A percentile compares a stretch with the other conserved stretches of the same genome.
Evolutionary conservation across 2,888 invertebrate genomes (phyloP).

Genomic region (Latrodectus hesperus): DNA sequence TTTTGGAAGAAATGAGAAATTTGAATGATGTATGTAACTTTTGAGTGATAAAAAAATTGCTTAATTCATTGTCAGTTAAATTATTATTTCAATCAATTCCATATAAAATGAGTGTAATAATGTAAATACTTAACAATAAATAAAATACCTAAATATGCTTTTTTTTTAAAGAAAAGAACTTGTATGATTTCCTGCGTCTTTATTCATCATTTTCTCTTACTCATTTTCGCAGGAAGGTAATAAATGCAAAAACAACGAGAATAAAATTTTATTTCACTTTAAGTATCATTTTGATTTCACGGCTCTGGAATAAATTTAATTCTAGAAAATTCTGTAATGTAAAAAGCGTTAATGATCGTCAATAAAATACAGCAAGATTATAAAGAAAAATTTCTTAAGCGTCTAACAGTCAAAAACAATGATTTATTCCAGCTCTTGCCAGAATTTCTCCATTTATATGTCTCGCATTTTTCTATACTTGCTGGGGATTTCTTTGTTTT

Average conservation of each 20-base stretch:
- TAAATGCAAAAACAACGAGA: not conserved
- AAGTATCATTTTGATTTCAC: not conserved
- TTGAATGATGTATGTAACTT: too few species aligned
- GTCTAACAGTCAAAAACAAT: constrained; percentile 20
- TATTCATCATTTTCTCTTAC: too few species aligned
- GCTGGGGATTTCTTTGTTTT: constrained; percentile 41
- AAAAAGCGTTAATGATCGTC: constrained; percentile 49
- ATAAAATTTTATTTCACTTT: not conserved
- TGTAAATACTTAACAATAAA: too few species aligned
- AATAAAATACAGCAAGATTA: constrained; percentile 40
- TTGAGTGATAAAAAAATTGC: too few species aligned
- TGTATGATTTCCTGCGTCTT: too few species aligned
- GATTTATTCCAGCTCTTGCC: constrained; percentile 36
- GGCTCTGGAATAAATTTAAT: constrained; percentile 42
- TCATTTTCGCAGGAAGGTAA: too few species aligned
- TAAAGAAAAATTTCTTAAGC: constrained; percentile 22
- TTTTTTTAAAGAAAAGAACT: too few species aligned
- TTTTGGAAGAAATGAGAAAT: too few species aligned
- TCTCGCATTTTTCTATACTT: constrained; percentile 36
- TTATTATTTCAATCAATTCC: too few species aligned
- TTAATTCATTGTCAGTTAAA: too few species aligned
- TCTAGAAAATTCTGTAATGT: constrained; percentile 32
- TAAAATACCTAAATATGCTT: too few species aligned
- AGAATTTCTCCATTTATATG: constrained; percentile 29
- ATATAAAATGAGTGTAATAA: too few species aligned